These are phyloP conservation scores for Solen grandis DNA, from an alignment of 1,140 invertebrate genomes.

Conservation along the genomic window DNA sequence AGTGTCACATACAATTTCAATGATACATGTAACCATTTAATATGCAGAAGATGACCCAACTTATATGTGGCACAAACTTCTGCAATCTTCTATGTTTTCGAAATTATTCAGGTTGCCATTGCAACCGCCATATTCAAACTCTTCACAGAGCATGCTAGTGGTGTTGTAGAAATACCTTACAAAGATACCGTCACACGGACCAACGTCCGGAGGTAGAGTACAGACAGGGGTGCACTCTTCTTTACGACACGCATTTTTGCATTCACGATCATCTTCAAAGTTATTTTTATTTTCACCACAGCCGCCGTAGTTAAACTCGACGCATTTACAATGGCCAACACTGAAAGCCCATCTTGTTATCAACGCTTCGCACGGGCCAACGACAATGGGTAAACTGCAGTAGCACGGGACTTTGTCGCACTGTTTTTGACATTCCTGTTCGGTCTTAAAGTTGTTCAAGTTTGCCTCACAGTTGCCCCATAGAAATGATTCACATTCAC, in stretches of 20 bases:
- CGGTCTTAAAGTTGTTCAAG: slow-evolving; percentile 77
- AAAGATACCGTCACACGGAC: background rate
- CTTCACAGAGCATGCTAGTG: background rate
- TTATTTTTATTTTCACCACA: slow-evolving; percentile 78
- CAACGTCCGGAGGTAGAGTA: background rate
- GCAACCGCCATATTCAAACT: background rate
- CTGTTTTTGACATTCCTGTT: slow-evolving; percentile 52
- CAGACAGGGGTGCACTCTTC: too few species aligned
- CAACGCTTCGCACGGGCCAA: slow-evolving; percentile 87
- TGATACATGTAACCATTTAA: too few species aligned
- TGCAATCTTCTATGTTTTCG: too few species aligned
- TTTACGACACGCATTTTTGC: slow-evolving; percentile 68
- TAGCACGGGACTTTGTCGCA: slow-evolving; percentile 28
- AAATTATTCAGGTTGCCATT: background rate
- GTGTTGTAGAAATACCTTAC: background rate
- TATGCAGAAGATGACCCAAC: too few species aligned
- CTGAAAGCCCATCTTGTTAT: slow-evolving; percentile 71
- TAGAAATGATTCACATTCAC: slow-evolving; percentile 77
- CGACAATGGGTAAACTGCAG: slow-evolving; percentile 89
- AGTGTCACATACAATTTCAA: too few species aligned
- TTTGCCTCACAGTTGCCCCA: slow-evolving; percentile 79
- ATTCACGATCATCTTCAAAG: slow-evolving; percentile 65
- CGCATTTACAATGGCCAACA: slow-evolving; percentile 61
- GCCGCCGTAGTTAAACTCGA: slow-evolving; percentile 72
- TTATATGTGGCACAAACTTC: too few species aligned